A percentile compares a stretch with the other conserved stretches of the same genome.
Conservation (phyloP, 2,797 vertebrate species). For the Hylomyscus alleni region DNA sequence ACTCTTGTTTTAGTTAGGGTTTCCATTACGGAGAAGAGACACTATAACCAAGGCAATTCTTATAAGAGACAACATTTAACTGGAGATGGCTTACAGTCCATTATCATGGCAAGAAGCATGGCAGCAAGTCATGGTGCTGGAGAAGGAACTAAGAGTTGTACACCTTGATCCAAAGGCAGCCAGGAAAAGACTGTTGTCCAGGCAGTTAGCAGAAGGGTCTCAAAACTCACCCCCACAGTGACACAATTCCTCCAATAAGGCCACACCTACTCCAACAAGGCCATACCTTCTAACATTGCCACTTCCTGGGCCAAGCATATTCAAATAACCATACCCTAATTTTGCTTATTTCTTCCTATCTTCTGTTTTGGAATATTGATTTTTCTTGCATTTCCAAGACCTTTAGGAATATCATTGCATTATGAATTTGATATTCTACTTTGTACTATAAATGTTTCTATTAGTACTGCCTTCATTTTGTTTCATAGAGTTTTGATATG, state of each 20-base stretch:
- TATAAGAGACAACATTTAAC: too few relatives aligned
- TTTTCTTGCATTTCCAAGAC: background rate
- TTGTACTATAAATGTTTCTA: background rate
- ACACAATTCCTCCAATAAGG: background rate
- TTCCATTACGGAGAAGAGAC: too few relatives aligned
- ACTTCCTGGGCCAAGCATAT: background rate
- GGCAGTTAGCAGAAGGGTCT: background rate
- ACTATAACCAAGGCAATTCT: too few relatives aligned
- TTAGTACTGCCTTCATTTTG: background rate
- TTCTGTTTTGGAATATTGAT: background rate
- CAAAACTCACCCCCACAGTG: background rate
- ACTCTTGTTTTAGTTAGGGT: background rate
- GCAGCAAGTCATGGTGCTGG: background rate
- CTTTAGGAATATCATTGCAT: background rate
- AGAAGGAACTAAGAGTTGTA: background rate
- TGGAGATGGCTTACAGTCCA: background rate
- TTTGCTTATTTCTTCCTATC: background rate
- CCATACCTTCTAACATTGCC: background rate
- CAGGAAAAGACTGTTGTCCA: background rate
- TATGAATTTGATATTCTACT: background rate
- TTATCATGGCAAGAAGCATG: background rate
- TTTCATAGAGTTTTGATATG: background rate
- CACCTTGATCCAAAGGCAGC: background rate
- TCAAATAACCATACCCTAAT: background rate
- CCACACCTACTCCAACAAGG: too few relatives aligned